A percentile compares a stretch with the other conserved stretches of the same genome.
Evolutionary conservation across 2,797 vertebrate species (phyloP).

Genomic region (Aeoliscus strigatus): DNA sequence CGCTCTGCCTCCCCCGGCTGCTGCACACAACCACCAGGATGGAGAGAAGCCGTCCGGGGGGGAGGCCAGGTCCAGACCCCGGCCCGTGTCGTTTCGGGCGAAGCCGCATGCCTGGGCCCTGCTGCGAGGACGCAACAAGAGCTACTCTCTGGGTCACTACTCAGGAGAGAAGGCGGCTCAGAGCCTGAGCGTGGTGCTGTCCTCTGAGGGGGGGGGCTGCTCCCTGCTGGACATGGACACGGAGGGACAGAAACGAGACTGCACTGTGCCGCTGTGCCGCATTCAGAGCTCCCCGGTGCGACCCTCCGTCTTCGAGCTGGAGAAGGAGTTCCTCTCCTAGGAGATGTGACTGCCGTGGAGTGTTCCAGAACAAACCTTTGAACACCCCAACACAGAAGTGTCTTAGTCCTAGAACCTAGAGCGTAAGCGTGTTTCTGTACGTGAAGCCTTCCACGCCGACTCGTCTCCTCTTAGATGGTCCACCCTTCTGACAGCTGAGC

Average conservation of each 20-base stretch:
- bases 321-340: constrained; percentile 86
- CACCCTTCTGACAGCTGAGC: neutral
- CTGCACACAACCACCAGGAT: constrained; percentile 58
- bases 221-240: constrained; percentile 88
- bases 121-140: constrained; percentile 47
- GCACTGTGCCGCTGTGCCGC: constrained; percentile 82
- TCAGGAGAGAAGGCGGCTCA: too few species aligned
- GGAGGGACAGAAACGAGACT: constrained; percentile 86
- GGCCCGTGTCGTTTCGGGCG: constrained; percentile 74
- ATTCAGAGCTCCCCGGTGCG: constrained; percentile 78
- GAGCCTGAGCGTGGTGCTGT: constrained; percentile 78
- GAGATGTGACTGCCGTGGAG: too few species aligned
- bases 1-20: constrained; percentile 40
- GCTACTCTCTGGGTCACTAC: constrained; percentile 72
- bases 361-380: too few species aligned
- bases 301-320: constrained; percentile 81
- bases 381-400: constrained; percentile 4
- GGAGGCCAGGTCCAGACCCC: constrained; percentile 65
- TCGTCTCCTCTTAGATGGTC: constrained; percentile 1
- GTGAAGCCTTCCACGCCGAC: constrained; percentile 6
- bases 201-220: constrained; percentile 81
- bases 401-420: constrained; percentile 25
- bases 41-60: constrained; percentile 34
- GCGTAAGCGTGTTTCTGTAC: neutral
- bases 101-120: constrained; percentile 76